Evolutionary conservation across 2,888 invertebrate species (phyloP), one percentile per base, ranked within the genome.

Genomic region (Plagiodera versicolora): DNA sequence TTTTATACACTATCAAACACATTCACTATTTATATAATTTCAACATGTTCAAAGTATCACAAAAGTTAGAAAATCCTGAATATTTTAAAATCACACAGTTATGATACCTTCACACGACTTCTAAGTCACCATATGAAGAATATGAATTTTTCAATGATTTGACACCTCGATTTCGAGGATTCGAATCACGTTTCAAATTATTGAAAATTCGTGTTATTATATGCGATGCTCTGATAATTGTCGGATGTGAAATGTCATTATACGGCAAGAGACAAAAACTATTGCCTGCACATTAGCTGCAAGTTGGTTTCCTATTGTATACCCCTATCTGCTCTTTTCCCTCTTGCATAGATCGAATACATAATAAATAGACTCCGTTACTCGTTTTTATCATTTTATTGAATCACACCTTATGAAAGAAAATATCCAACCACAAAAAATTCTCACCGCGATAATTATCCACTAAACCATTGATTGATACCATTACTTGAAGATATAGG

Each of bases 31-130:
- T 48, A 28, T 20, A 51, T 54, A 55, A 10, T 39, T 39, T 39
- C 58, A 65, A 68, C 70, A 70, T 70, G 70, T 70, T 70, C 70
- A 69, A 69, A 70, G 70, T 69, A 53, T 44, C 16, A 20, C 4
- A 5, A 24, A 6, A 24, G 24, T 24, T 24, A 24, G 4, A 24
- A 6, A 24, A 24, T 24, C 3, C 3, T 24, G n/a, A 30, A 16
- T 49, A 49, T 9, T 18, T 19, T 20, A 20, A 9, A n/a, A 28
- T 20, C 49, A 24, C 24, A 24, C 24, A 24, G 3, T 24, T 24
- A 3, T 24, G 24, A 24, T 24, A 24, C 3, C 24, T 24, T 24
- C 24, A 24, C 24, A 24, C 24, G 24, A 24, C 24, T 24, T 24
- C 6, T 24, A 6, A 6, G 24, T 24, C 6, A 3, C 3, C 24